Conservation (phyloP, 2,888 invertebrate species). For the Oscheius sp. region DNA sequence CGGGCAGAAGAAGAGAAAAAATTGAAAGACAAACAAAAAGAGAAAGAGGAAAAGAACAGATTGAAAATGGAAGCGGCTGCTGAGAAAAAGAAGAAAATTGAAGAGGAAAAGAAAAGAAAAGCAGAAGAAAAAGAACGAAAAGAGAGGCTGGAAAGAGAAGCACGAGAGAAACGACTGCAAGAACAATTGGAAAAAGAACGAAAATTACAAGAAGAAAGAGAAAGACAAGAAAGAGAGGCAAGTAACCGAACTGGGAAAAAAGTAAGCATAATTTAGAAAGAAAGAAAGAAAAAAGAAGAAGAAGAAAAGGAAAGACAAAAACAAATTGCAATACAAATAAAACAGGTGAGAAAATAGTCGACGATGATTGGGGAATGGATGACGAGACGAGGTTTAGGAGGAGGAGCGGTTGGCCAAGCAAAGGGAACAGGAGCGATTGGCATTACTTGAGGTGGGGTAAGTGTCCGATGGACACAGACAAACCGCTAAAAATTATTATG, state of each 20-base stretch:
- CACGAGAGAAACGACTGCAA: slow-evolving; percentile 2
- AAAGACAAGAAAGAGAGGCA: slow-evolving; percentile 22
- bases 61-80: slow-evolving; percentile 8
- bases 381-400: slow-evolving; percentile 22
- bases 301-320: slow-evolving; percentile 19
- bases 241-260: not conserved
- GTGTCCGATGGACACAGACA: not conserved
- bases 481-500: not conserved
- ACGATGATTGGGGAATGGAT: not conserved
- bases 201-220: slow-evolving; percentile 26
- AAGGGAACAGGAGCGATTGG: slow-evolving; percentile 20
- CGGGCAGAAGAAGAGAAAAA: slow-evolving; percentile 18
- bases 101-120: slow-evolving; percentile 30
- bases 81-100: slow-evolving; percentile 24
- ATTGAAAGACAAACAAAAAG: slow-evolving; percentile 21
- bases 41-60: slow-evolving; percentile 30
- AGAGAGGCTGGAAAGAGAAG: slow-evolving; percentile 31
- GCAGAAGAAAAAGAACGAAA: slow-evolving; percentile 31
- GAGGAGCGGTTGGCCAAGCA: slow-evolving; percentile 16
- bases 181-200: slow-evolving; percentile 25
- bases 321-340: slow-evolving; percentile 1
- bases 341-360: slow-evolving; percentile 11
- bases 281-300: slow-evolving; percentile 8
- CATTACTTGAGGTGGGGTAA: slow-evolving; percentile 19
- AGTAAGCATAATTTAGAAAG: slow-evolving; percentile 2